Percentiles rank a stretch among this genome's conserved stretches.
Evolutionary conservation across 2,797 vertebrate genomes (phyloP).

Genomic region (Anguilla megastoma): DNA sequence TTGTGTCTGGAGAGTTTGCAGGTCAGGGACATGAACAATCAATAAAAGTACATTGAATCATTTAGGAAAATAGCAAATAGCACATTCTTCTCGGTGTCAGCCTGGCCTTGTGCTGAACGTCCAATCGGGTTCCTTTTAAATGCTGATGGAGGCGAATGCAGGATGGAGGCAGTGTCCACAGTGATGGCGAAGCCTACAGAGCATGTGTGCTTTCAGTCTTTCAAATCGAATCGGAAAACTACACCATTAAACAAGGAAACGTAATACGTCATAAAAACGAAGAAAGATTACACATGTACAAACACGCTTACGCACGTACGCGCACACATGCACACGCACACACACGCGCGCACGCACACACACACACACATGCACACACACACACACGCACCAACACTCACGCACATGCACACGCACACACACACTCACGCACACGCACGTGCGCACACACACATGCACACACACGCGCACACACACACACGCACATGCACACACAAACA

Average conservation of each 20-base stretch:
- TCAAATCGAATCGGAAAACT: constrained; percentile 72
- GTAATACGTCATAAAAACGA: constrained; percentile 55
- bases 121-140: neutral
- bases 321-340: constrained; percentile 41
- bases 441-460: constrained; percentile 40
- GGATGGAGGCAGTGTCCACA: constrained; percentile 86
- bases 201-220: constrained; percentile 82
- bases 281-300: constrained; percentile 44
- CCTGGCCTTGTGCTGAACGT: neutral
- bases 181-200: constrained; percentile 77
- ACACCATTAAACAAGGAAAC: constrained; percentile 71
- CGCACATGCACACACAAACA: too few relatives aligned
- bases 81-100: neutral
- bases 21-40: constrained; percentile 11
- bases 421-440: too few relatives aligned
- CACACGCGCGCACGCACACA: constrained; percentile 11
- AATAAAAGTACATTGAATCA: constrained; percentile 35
- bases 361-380: too few relatives aligned
- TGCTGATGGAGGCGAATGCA: constrained; percentile 76
- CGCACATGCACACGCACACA: neutral
- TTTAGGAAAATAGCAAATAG: constrained; percentile 2
- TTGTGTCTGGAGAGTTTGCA: neutral
- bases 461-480: constrained; percentile 37
- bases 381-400: constrained; percentile 41
- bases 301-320: constrained; percentile 42